Conservation (phyloP, 2,888 invertebrate species). For the Listrodromus nycthemerus region DNA sequence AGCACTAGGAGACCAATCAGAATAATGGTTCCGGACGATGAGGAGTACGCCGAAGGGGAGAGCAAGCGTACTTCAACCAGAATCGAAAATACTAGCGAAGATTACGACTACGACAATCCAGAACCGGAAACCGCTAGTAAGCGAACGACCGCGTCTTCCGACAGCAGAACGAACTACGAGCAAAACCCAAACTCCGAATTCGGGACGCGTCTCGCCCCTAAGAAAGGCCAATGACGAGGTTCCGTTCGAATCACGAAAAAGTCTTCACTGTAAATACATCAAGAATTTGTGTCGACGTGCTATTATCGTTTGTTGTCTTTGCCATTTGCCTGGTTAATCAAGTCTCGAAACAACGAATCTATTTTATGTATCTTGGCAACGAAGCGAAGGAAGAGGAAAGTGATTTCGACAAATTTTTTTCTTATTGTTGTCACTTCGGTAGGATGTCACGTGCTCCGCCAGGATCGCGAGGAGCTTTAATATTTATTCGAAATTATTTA, state of each 20-base stretch:
- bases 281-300: slow-evolving; percentile 28
- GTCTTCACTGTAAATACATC: slow-evolving; percentile 55
- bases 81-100: slow-evolving; percentile 68
- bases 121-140: slow-evolving; percentile 61
- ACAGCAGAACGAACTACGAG: slow-evolving; percentile 65
- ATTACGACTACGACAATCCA: slow-evolving; percentile 77
- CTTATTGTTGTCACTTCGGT: not conserved
- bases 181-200: slow-evolving; percentile 70
- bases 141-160: slow-evolving; percentile 58
- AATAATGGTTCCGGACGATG: slow-evolving; percentile 85
- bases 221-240: slow-evolving; percentile 66
- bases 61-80: slow-evolving; percentile 73
- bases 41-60: slow-evolving; percentile 81
- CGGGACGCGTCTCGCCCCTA: slow-evolving; percentile 76
- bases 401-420: not conserved
- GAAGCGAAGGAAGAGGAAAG: not conserved
- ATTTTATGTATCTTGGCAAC: not conserved
- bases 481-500: slow-evolving; percentile 58
- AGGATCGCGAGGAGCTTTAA: slow-evolving; percentile 6
- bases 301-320: slow-evolving; percentile 33
- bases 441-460: not conserved
- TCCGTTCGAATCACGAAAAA: not conserved
- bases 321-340: slow-evolving; percentile 19
- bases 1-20: slow-evolving; percentile 82
- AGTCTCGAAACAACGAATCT: not conserved